Evolutionary conservation across 2,888 invertebrate genomes (phyloP), one percentile per base, ranked within the genome.

Genomic region (Autographa pulchrina): DNA sequence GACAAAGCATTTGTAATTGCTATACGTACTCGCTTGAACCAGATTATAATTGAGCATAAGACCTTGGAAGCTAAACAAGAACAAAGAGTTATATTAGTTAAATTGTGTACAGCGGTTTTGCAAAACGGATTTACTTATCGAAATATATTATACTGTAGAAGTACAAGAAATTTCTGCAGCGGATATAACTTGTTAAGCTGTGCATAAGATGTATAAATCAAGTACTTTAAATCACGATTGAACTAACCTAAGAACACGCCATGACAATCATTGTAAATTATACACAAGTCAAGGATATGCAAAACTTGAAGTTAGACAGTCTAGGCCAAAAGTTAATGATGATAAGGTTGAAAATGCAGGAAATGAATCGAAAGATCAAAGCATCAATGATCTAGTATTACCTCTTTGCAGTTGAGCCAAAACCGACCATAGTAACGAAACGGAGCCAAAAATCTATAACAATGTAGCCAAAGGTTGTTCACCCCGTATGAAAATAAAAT

Each of bases 401-500:
- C 76, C 75, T 63, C 75, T 60, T 63, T 65, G n/a, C 56, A 75
- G 56, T 72, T 48, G 32, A 32, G 65, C 72, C 68, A 72, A 72
- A 71, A 68, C 38, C 32, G 72, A 65, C 38, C 66, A 69, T 78
- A 78, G 72, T 62, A 75, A 67, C 77, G 14, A 62, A 68, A 68
- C 64, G 58, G 9, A 52, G 79, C 41, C 72, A 78, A 79, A 77
- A 65, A 75, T 65, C 38, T 18, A 48, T 58, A 65, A 0, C 65
- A 66, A 78, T 79, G 66, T 69, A 73, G 74, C 16, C 25, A 62
- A 69, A 83, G 93, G 91, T 92, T 89, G 86, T 92, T 93, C 90
- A 94, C 92, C 94, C 91, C 91, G 80, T 86, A 90, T 91, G 89
- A 90, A 92, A 93, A 92, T 92, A 93, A 93, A 92, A 93, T 93